Evolutionary conservation across 2,113 vertebrate genomes (phyloP), one percentile per base, ranked within the genome.

Genomic region (Mesoclemmys tuberculata): DNA sequence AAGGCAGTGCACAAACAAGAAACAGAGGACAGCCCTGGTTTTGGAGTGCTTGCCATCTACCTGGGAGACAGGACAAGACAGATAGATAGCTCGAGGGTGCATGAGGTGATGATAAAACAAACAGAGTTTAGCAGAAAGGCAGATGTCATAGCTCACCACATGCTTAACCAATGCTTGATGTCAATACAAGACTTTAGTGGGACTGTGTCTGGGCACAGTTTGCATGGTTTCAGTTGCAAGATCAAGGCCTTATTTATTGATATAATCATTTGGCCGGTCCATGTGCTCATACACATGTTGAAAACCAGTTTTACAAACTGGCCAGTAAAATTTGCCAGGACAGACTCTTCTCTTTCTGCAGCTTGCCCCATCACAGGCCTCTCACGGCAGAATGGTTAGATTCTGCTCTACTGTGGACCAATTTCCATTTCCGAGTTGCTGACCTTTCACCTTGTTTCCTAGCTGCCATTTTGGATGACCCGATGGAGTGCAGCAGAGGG

Each of bases 401-500:
- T 56, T 31, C n/a, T 83, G 41, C 21, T 49, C 31, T 49, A 16
- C 10, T 49, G 21, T 6, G 31, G 22, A 16, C 29, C 16, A 3
- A 35, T 82, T 48, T 41, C 61, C 9, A 4, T 54, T 71, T 74
- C 48, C 27, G 18, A 79, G 88, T 54, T 5, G 22, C 79, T 38
- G 0, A 87, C 13, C 80, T 93, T 97, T 1, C 0, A n/a, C 82
- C 86, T 89, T 90, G 35, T 52, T 44, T 96, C 7, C 5, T 95
- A 99, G 99, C 99, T 81, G 99, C 99, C 97, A 99, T 99, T 96
- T 98, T 99, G 93, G 99, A 99, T 89, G 99, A 99, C 98, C 99
- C 99, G n/a, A 99, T 99, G 99, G 99, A 99, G 98, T 99, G 99
- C 98, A 99, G 99, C 98, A 98, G 99, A 97, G 99, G 99, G 54